Conservation (phyloP, 1,140 invertebrate species). For the Stegodyphus mimosarum region DNA sequence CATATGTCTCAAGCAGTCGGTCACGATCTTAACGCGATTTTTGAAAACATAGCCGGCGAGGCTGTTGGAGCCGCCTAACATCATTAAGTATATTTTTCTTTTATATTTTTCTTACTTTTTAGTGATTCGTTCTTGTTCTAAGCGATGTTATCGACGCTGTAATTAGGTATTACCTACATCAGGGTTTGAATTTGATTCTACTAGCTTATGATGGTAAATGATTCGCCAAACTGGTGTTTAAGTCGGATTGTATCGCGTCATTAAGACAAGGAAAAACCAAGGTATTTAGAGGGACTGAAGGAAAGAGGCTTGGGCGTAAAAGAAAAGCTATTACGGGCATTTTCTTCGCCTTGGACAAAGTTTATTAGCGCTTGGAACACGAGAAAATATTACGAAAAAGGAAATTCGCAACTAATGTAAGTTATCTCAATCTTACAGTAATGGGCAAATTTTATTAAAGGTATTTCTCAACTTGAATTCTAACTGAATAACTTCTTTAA, state of each 20-base stretch:
- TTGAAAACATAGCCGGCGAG: not conserved
- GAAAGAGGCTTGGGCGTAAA: not conserved
- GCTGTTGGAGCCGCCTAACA: conserved; percentile 15
- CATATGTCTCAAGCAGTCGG: conserved; percentile 16
- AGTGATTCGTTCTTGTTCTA: conserved; percentile 41
- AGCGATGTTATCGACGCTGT: conserved; percentile 55
- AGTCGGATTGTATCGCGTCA: conserved; percentile 39
- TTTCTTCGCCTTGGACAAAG: too few species aligned
- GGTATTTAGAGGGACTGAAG: conserved; percentile 21
- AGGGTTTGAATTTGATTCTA: conserved; percentile 50
- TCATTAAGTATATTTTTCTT: conserved; percentile 51
- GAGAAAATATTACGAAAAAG: too few species aligned
- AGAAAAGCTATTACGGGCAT: too few species aligned
- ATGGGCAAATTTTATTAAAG: too few species aligned
- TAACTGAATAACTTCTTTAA: too few species aligned
- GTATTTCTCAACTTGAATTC: too few species aligned
- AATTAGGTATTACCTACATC: conserved; percentile 61
- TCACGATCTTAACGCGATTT: conserved; percentile 43
- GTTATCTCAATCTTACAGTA: too few species aligned
- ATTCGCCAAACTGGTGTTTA: conserved; percentile 51
- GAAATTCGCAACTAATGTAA: too few species aligned
- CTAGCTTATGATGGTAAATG: conserved; percentile 59
- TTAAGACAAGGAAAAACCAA: conserved; percentile 31
- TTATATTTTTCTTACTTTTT: conserved; percentile 4
- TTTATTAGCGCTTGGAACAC: too few species aligned